Evolutionary conservation across 2,797 vertebrate genomes (phyloP).

Genomic region (Remorina albescens): DNA sequence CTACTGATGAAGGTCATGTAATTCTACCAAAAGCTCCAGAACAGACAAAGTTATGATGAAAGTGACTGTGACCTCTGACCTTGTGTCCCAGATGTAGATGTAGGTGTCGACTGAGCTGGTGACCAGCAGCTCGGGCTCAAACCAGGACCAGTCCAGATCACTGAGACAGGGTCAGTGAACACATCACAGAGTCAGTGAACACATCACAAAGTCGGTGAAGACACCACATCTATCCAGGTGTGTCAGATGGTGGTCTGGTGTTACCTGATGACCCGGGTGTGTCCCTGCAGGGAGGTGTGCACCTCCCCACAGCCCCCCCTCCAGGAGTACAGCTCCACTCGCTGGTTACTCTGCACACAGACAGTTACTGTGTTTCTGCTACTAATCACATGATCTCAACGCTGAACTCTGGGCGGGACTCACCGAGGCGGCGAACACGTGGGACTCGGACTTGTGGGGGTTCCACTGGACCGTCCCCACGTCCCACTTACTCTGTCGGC

Average conservation of each 20-base stretch:
- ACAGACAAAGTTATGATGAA: no score
- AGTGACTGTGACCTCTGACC: constrained; percentile 81
- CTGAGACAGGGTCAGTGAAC: constrained; percentile 71
- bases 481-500: constrained; percentile 98
- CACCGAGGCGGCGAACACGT: constrained; percentile 95
- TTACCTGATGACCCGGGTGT: constrained; percentile 98
- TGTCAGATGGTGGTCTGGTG: not conserved
- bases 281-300: constrained; percentile 93
- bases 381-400: no score
- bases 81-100: constrained; percentile 99
- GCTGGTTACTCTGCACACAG: constrained; percentile 91
- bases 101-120: constrained; percentile 98
- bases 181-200: not conserved
- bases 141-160: constrained; percentile 98
- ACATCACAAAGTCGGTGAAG: not conserved
- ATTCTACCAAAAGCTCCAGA: not conserved
- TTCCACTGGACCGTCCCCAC: constrained; percentile 98
- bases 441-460: constrained; percentile 88
- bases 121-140: constrained; percentile 93
- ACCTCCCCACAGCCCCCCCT: constrained; percentile 91
- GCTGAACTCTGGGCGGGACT: no score
- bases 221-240: not conserved
- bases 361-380: no score
- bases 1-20: not conserved
- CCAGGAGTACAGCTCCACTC: constrained; percentile 96